phyloP scores from a whole-genome alignment of 2,888 invertebrate genomes.

The Xestoiulus laeticollis region DNA sequence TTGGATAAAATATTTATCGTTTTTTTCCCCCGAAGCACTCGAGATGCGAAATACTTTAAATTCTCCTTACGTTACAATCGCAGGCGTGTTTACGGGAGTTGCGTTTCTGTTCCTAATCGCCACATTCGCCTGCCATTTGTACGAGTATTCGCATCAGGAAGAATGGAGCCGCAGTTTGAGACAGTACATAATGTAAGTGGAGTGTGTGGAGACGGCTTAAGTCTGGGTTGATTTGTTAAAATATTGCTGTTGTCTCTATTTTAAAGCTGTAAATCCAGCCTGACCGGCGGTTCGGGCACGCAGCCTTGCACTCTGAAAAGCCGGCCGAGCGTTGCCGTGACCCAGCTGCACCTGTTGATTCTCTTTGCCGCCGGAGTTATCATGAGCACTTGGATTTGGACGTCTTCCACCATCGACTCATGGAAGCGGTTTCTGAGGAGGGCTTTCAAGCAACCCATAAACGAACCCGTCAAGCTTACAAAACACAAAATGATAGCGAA shows the following conservation, averaged over 20 bases:
- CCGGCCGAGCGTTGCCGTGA: slow-evolving; percentile 82
- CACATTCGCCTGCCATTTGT: slow-evolving; percentile 83
- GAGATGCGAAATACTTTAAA: too few species aligned
- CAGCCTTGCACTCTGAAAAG: slow-evolving; percentile 72
- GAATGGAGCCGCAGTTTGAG: slow-evolving; percentile 81
- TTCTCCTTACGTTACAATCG: slow-evolving; percentile 57
- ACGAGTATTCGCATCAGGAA: slow-evolving; percentile 78
- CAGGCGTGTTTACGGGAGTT: slow-evolving; percentile 75
- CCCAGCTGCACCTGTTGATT: slow-evolving; percentile 82
- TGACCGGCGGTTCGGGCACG: not conserved
- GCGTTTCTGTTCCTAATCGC: slow-evolving; percentile 80
- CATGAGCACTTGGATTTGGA: slow-evolving; percentile 96
- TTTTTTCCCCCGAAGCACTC: slow-evolving; percentile 51
- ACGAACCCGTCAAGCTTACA: slow-evolving; percentile 68
- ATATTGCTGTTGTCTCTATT: not conserved
- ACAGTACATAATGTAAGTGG: slow-evolving; percentile 82
- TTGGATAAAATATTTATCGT: slow-evolving; percentile 14
- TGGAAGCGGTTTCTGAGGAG: slow-evolving; percentile 87
- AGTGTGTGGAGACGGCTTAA: not conserved
- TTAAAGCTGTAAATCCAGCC: slow-evolving; percentile 54
- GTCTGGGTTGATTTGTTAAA: not conserved
- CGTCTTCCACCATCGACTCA: slow-evolving; percentile 80
- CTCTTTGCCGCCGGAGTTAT: slow-evolving; percentile 85
- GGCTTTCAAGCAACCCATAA: slow-evolving; percentile 64
- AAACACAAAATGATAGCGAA: slow-evolving; percentile 92